Conservation (phyloP, 2,888 invertebrate genomes). For the Acanthosepion esculentum region DNA sequence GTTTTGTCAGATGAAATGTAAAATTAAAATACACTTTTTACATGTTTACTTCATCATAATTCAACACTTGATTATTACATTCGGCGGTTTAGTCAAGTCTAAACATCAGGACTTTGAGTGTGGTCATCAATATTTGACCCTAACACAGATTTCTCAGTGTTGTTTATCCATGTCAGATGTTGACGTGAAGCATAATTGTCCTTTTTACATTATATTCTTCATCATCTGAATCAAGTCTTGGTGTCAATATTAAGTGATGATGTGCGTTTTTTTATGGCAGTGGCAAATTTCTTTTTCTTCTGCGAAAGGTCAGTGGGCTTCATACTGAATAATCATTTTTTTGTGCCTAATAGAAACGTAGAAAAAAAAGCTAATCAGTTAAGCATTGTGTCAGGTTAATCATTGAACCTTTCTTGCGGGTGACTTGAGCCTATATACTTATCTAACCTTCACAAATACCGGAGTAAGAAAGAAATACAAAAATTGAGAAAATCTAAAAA, state of each 20-base stretch:
- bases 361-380: background rate
- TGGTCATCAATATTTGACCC: no score
- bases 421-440: background rate
- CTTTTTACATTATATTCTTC: background rate
- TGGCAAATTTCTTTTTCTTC: background rate
- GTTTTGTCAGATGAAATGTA: no score
- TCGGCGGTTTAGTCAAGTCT: no score
- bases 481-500: background rate
- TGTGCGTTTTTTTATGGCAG: background rate
- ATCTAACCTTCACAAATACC: no score
- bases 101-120: no score
- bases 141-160: no score
- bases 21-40: no score
- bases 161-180: no score
- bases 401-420: background rate
- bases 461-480: background rate
- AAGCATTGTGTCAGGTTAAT: background rate
- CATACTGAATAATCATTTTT: background rate
- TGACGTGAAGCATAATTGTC: background rate
- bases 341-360: background rate
- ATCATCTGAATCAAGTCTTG: background rate
- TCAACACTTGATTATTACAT: no score
- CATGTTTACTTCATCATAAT: no score
- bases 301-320: background rate
- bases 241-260: background rate